Evolutionary conservation across 2,888 invertebrate genomes (phyloP), one percentile per base, ranked within the genome.

Genomic region (Dascillus cervinus): DNA sequence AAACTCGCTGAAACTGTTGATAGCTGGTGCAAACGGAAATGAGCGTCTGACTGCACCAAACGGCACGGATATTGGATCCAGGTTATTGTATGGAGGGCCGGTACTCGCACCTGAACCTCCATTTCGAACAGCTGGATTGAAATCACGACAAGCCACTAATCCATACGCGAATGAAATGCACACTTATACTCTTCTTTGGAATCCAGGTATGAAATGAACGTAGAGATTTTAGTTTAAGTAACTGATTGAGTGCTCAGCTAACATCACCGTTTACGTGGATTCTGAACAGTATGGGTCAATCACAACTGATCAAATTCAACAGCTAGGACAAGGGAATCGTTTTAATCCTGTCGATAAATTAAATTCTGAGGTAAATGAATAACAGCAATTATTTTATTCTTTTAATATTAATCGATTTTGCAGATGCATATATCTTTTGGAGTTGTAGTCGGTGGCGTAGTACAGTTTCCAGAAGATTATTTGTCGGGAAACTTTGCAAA

Each of bases 341-440:
- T 23, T 21, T 22, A 19, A 19, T 11, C 33, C 29, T 4, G 29
- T 30, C 9, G 12, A 30, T 22, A 13, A 14, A 28, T n/a, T n/a
- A n/a, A n/a, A n/a, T n/a, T n/a, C n/a, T n/a, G 29, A 29, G 25
- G 30, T 37, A 26, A 5, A 13, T 6, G 4, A n/a, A n/a, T n/a
- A n/a, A n/a, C n/a, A n/a, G n/a, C n/a, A n/a, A n/a, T n/a, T n/a
- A n/a, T n/a, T n/a, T n/a, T 26, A n/a, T 8, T 25, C 8, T 30
- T 12, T 26, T n/a, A n/a, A n/a, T n/a, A n/a, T n/a, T n/a, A 24
- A 6, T 6, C 9, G 13, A 11, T 25, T 11, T 13, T 11, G 17
- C 13, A 12, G 79, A 80, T 78, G 62, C 73, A 72, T 57, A 52
- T 82, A 32, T 67, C 73, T 6, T 49, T 82, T 26, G 81, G 81